phyloP scores from a whole-genome alignment of 2,888 invertebrate genomes.

The Drosophila dives region DNA sequence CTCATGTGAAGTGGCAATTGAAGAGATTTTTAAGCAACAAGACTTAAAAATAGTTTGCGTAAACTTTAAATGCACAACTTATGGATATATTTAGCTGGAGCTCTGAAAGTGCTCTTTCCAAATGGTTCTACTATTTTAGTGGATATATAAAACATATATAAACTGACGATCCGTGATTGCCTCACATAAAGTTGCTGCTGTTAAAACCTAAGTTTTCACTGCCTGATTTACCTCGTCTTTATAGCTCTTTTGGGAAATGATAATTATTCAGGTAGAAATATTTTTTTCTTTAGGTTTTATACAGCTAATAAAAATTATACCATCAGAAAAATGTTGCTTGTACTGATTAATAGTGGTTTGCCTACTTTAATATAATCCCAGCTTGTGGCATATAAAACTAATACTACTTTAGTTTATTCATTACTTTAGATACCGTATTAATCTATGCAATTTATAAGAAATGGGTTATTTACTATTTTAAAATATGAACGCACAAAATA shows the following conservation, averaged over 20 bases:
- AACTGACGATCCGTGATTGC: background rate
- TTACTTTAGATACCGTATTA: background rate
- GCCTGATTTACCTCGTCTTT: background rate
- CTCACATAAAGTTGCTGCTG: background rate
- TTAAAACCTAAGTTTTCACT: background rate
- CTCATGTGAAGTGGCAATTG: constrained; percentile 16
- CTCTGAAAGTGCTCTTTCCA: no score
- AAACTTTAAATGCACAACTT: background rate
- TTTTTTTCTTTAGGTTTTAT: background rate
- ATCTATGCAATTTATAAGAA: background rate
- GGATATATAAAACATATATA: background rate
- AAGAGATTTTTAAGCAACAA: constrained; percentile 12
- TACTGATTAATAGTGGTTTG: no score
- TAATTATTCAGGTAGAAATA: background rate
- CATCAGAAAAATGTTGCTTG: no score
- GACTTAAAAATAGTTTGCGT: background rate
- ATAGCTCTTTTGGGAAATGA: background rate
- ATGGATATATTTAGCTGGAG: background rate
- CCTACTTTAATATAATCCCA: background rate
- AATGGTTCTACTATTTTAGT: background rate
- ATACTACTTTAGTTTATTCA: no score
- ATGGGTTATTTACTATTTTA: no score
- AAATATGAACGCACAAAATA: constrained; percentile 9
- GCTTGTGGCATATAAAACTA: background rate
- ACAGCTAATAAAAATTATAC: no score